A percentile compares a stretch with the other conserved stretches of the same genome.
These are phyloP conservation scores for Baryphthengus martii DNA, from an alignment of 2,113 vertebrate genomes.

Conservation along the genomic window DNA sequence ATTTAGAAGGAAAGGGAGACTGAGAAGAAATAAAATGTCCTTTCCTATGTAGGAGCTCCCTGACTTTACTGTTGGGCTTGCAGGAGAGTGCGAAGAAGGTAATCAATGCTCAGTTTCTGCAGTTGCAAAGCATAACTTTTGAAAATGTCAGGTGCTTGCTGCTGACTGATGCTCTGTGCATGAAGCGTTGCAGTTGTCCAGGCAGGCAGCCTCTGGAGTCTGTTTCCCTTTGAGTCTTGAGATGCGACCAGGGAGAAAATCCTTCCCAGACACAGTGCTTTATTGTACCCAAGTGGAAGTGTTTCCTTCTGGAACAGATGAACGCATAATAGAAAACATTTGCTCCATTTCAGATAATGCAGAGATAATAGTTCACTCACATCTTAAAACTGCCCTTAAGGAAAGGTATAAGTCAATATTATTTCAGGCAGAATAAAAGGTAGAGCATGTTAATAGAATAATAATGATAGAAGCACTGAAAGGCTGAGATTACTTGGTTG, in stretches of 20 bases:
- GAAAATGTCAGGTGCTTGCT: neutral
- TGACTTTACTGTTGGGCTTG: neutral
- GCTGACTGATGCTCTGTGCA: neutral
- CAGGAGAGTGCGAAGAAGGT: neutral
- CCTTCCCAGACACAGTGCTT: neutral
- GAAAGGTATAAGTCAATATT: slow-evolving; percentile 1
- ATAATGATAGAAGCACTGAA: neutral
- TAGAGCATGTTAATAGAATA: neutral
- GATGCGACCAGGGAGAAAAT: neutral
- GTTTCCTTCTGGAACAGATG: neutral
- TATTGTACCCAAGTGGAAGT: neutral
- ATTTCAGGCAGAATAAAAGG: neutral
- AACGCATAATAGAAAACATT: neutral
- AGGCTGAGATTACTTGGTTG: neutral
- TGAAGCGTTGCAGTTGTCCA: neutral
- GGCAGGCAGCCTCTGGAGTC: neutral
- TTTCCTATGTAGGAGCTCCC: neutral
- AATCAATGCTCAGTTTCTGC: neutral
- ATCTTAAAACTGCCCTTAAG: neutral
- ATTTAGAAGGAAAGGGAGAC: neutral
- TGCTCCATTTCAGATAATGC: neutral
- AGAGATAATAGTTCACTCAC: neutral
- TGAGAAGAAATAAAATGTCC: neutral
- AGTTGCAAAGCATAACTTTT: neutral
- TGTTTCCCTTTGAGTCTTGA: neutral